These are phyloP conservation scores for Neocrepidodera transversa DNA, from an alignment of 2,888 invertebrate genomes.

Conservation along the genomic window DNA sequence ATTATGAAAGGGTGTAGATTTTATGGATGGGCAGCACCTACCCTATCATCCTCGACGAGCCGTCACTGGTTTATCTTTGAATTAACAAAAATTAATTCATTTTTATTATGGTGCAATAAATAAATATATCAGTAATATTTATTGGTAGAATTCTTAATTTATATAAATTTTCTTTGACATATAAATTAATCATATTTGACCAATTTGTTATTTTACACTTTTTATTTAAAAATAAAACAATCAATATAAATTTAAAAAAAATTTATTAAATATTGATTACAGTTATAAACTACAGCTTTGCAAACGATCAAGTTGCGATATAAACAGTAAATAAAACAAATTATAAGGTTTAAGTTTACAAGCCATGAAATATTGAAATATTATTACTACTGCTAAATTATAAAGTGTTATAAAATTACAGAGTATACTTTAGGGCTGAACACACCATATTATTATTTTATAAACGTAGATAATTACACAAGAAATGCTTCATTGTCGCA, in stretches of 20 bases:
- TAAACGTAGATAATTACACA: conserved; percentile 4
- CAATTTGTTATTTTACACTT: no score
- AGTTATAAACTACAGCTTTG: conserved; percentile 4
- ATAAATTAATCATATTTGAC: no score
- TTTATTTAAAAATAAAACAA: conserved; percentile 11
- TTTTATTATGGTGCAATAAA: no score
- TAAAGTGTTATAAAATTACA: conserved; percentile 20
- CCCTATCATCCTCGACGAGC: no score
- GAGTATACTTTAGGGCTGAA: conserved; percentile 2
- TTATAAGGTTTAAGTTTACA: conserved; percentile 15
- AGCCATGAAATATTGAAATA: conserved; percentile 17
- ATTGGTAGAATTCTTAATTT: no score
- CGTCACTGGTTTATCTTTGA: no score
- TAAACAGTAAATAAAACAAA: conserved; percentile 16
- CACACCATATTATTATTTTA: conserved; percentile 9
- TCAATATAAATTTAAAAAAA: neutral
- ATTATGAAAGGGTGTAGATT: no score
- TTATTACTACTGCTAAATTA: conserved; percentile 9
- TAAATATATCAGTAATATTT: no score
- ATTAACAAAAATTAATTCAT: no score
- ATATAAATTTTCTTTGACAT: no score
- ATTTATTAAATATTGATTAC: neutral
- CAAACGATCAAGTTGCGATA: neutral
- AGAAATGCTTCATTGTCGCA: neutral
- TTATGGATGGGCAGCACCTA: no score